These are phyloP conservation scores for Diplodus sargus DNA, from an alignment of 2,797 vertebrate genomes.

Conservation along the genomic window DNA sequence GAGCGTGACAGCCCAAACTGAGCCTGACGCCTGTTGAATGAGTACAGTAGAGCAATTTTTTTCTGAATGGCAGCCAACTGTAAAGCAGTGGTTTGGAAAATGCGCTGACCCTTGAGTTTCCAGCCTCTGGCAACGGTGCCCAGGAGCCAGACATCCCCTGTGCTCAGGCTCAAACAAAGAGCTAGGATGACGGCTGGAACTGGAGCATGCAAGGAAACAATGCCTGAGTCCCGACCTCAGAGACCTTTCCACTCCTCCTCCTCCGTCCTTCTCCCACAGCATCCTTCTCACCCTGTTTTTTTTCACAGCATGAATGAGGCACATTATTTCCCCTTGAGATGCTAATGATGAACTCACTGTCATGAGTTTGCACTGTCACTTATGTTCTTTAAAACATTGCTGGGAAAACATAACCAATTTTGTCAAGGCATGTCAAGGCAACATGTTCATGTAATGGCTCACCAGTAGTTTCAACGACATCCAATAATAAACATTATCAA, in stretches of 20 bases:
- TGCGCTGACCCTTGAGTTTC: constrained; percentile 69
- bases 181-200: constrained; percentile 65
- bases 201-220: constrained; percentile 79
- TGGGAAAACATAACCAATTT: background rate
- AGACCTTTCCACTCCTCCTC: constrained; percentile 46
- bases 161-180: constrained; percentile 74
- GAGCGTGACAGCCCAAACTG: constrained; percentile 45
- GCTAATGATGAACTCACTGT: constrained; percentile 19
- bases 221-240: constrained; percentile 60
- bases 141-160: constrained; percentile 67
- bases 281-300: constrained; percentile 44
- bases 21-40: constrained; percentile 68
- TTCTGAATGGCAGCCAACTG: constrained; percentile 56
- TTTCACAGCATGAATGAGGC: constrained; percentile 37
- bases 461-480: background rate
- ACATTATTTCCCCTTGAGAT: constrained; percentile 37
- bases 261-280: constrained; percentile 24
- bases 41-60: constrained; percentile 62
- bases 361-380: background rate
- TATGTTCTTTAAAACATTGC: background rate
- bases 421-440: background rate
- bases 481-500: background rate
- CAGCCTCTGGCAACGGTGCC: constrained; percentile 57
- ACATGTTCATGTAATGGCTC: background rate
- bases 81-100: constrained; percentile 74